Base-by-base conservation (phyloP, 2,797 vertebrate species). In the Xenopus petersii region DNA sequence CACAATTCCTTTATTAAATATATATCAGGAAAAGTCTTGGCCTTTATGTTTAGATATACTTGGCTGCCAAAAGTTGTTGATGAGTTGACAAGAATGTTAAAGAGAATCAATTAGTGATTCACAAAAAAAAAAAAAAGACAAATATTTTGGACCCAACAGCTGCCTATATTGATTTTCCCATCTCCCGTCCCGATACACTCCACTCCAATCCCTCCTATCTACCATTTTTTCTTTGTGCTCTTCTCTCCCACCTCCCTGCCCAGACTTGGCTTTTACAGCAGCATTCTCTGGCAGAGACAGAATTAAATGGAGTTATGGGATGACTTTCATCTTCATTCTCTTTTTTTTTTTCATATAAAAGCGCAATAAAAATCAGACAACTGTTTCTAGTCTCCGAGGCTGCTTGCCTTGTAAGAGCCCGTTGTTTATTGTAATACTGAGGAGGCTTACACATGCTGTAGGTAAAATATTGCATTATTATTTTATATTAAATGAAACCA, bases 401-500 rank as follows among this genome's bases (percentile, higher is more conserved):
- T 42, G 62, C 61, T 66, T 61, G 71, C 65, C 77, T 79, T 70
- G 67, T 74, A 74, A 70, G 67, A 79, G 63, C 24, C 62, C n/a
- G 67, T 79, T 79, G 71, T 79, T 79, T 79, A 79, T 79, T 70
- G 77, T 74, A 79, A 79, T 74, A 70, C 70, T 15, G 17, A 62
- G 71, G 36, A 79, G 64, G 71, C 66, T 79, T 79, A 79, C 71
- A 70, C 67, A 74, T 79, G 67, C 71, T 79, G 76, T 79, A 79
- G 67, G 71, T 74, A 79, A 79, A 79, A 79, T 79, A 79, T 79
- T 74, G 71, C 67, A 74, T 79, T 79, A 78, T 78, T 78, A 79
- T 74, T 79, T 79, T 79, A 79, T 79, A 79, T 79, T 79, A 79
- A 79, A 79, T 79, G 71, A 74, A 79, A 74, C 71, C 47, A 17